Evolutionary conservation across 2,797 vertebrate genomes (phyloP), one percentile per base, ranked within the genome.

Genomic region (Apogon talboti): DNA sequence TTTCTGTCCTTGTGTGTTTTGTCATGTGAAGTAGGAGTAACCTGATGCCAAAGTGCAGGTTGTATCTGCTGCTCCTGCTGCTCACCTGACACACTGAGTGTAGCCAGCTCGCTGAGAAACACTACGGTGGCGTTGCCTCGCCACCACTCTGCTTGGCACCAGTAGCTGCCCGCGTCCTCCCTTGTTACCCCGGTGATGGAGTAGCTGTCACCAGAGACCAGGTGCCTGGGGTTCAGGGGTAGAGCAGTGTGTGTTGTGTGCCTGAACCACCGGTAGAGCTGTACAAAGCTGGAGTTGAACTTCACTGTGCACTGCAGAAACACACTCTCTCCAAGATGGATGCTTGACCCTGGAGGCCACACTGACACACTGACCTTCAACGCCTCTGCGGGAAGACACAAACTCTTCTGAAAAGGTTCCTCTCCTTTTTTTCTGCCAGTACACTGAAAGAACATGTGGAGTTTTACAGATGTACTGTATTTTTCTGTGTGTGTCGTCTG

Each of bases 21-120:
- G 15, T 30, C 1, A 3, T 47, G 46, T 58, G 30, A 18, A 11
- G 2, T 5, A 21, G 40, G 6, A 70, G 63, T 49, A 81, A 67
- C 42, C 21, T 16, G 76, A 70, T 28, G 13, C 45, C 35, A 45
- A 2, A 0, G n/a, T 70, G 43, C 58, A 68, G 4, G 9, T 11
- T 42, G 21, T n/a, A 40, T 33, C 42, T 47, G 40, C 41, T 48
- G 45, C 19, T 19, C 8, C 8, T 3, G 28, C 41, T 33, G 43
- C 83, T 85, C 79, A 91, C 91, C 90, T 72, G 74, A 84, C 75
- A 91, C 85, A 9, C 3, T 76, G 62, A 92, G 79, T 5, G 1
- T 3, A 21, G 67, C 43, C 0, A 51, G 51, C 37, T 44, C 43
- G 40, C 81, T 79, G n/a, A 41, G 44, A 44, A 75, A 6, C 37